Base-by-base conservation (phyloP, 1,140 invertebrate species). In the Aphaenogaster rudis region DNA sequence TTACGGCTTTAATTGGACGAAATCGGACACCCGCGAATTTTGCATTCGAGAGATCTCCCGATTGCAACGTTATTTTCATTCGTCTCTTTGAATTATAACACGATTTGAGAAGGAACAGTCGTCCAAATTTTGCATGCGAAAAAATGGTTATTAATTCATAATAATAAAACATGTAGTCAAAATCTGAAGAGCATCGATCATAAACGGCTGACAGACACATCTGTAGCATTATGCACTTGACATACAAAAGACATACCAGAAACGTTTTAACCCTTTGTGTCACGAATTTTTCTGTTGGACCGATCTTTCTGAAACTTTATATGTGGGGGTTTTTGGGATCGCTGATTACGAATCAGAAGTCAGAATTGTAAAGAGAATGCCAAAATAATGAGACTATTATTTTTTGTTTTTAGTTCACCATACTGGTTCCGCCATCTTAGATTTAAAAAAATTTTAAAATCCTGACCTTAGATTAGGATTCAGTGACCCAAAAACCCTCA, bases 1-100 rank as follows among this genome's bases (percentile, higher is more conserved):
- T 59, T 74, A 57, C 67, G n/a, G 21, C 42, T 59, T 74, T 82
- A 82, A 82, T 82, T 74, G 52, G 21, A 74, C 39, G 67, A 74
- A 74, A 59, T 74, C 80, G 67, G 66, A 74, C 15, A 72, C 79
- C 17, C 39, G 79, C 52, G 42, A 72, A n/a, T 82, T 48, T 72
- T 45, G 15, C 17, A 42, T 28, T 64, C 48, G 39, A 71, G 39
- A 82, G 50, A 54, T 81, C 64, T 13, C 17, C 39, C n/a, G 39
- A 72, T 59, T 36, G 64, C 21, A 28, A 48, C 6, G 28, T 48
- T 36, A 59, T 28, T 57, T 57, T 33, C 15, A 39, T n/a, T 11
- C 5, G 1, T n/a, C 59, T 72, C 15, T 61, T 36, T 74, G 39
- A 59, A 48, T 72, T 57, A 72, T 33, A 48, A 28, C 33, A 7